Percentiles rank a stretch among this genome's conserved stretches.
Evolutionary conservation across 2,797 vertebrate species (phyloP).

Genomic region (Alcedo quadribrachys): DNA sequence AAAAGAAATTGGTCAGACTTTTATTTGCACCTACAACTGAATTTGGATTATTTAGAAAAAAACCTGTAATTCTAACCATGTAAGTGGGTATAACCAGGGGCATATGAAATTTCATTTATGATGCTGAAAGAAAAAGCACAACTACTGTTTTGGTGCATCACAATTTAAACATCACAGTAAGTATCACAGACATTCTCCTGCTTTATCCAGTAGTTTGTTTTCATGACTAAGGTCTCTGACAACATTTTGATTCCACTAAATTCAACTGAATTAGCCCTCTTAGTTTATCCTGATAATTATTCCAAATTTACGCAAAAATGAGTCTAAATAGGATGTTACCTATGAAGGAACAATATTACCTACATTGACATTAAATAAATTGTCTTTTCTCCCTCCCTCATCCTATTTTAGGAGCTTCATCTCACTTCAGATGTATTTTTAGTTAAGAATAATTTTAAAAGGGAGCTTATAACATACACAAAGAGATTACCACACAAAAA

Average conservation of each 20-base stretch:
- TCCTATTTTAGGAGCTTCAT: not conserved
- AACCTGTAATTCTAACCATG: not conserved
- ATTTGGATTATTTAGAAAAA: not conserved
- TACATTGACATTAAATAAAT: not conserved
- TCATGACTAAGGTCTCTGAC: not conserved
- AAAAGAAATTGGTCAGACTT: not conserved
- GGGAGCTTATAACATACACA: not conserved
- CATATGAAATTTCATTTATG: not conserved
- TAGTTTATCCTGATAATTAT: not conserved
- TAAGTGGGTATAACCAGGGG: not conserved
- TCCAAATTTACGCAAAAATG: not conserved
- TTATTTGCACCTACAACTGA: not conserved
- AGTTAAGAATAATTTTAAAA: not conserved
- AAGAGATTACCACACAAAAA: not conserved
- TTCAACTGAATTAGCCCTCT: not conserved
- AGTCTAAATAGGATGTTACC: not conserved
- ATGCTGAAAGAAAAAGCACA: not conserved
- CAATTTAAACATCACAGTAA: not conserved
- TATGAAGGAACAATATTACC: not conserved
- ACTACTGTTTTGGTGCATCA: not conserved
- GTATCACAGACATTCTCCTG: not conserved
- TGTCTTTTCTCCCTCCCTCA: not conserved
- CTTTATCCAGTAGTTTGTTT: not conserved
- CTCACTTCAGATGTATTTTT: not conserved
- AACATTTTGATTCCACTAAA: not conserved